These are phyloP conservation scores for Pelusios castaneus DNA, from an alignment of 2,113 vertebrate species.

Conservation along the genomic window DNA sequence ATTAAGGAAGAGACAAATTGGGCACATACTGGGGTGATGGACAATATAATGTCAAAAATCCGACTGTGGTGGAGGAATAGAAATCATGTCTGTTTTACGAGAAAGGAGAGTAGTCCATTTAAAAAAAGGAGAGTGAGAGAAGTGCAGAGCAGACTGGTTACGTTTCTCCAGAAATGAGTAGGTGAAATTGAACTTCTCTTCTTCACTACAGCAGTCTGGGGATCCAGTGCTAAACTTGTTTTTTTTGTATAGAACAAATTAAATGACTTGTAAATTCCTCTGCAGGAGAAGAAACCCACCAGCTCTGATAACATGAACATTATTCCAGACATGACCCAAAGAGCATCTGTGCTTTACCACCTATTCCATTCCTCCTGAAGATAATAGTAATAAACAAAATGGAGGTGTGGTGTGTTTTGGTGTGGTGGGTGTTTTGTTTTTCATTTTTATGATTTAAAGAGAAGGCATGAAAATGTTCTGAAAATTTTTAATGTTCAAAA, in stretches of 20 bases:
- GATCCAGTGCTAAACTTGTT: neutral
- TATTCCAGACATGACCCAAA: neutral
- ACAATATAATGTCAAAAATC: neutral
- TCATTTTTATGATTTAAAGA: neutral
- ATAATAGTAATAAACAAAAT: neutral
- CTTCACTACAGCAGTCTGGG: neutral
- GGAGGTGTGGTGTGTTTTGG: too few relatives aligned
- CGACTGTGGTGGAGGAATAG: neutral
- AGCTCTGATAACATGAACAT: neutral
- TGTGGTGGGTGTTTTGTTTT: neutral
- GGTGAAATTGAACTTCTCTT: neutral
- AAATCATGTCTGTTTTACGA: neutral
- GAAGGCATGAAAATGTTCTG: neutral
- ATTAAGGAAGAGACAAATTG: neutral
- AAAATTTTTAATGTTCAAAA: neutral
- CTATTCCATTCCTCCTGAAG: neutral
- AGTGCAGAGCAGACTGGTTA: fast-evolving
- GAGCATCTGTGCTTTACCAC: neutral
- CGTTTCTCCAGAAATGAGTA: neutral
- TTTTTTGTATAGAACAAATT: neutral
- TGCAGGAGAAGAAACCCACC: neutral
- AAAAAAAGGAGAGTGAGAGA: neutral
- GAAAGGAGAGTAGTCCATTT: neutral
- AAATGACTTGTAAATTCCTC: neutral
- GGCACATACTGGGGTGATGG: neutral